Evolutionary conservation across 2,113 vertebrate species (phyloP), one percentile per base, ranked within the genome.

Genomic region (Ptilorrhoa leucosticta): DNA sequence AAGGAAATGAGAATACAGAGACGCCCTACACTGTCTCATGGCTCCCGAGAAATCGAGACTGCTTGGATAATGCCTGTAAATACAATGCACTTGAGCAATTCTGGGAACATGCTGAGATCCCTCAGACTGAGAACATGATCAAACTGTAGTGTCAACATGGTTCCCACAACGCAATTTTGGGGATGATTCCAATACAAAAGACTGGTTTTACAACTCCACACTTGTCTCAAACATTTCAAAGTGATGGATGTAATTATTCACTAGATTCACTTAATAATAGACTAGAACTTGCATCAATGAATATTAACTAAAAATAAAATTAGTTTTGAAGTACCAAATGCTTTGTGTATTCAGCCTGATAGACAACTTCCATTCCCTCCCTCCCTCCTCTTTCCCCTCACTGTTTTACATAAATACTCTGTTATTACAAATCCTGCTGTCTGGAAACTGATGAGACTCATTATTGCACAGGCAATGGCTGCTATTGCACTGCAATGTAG

Each of bases 321-420:
- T 88, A 77, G 28, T 89, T 96, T 90, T 95, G 65, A 89, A 89
- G 96, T 78, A 94, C 68, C 24, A 73, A 93, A 77, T 70, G 66
- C 86, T 96, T 73, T 85, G 88, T 91, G 79, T 71, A 91, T 92
- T 54, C 60, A 75, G 56, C 16, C 35, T 92, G 85, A 90, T 73
- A 96, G 88, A 96, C 91, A 90, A 92, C 65, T 93, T 76, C 58
- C 75, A 78, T 60, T 95, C 58, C 56, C 27, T 81, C 42, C 60
- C 60, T 87, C 51, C 47, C 10, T 70, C 79, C 77, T 89, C 83
- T 77, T 63, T 83, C 42, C 56, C 69, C 22, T 64, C 42, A 11
- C 76, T 87, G 65, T 92, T 97, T 97, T 97, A 87, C 94, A 97
- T 96, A 96, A 95, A 94, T 91, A 78, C 71, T 88, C 93, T 90